These are phyloP conservation scores for Schrankia costaestrigalis DNA, from an alignment of 2,888 invertebrate genomes.

Conservation along the genomic window DNA sequence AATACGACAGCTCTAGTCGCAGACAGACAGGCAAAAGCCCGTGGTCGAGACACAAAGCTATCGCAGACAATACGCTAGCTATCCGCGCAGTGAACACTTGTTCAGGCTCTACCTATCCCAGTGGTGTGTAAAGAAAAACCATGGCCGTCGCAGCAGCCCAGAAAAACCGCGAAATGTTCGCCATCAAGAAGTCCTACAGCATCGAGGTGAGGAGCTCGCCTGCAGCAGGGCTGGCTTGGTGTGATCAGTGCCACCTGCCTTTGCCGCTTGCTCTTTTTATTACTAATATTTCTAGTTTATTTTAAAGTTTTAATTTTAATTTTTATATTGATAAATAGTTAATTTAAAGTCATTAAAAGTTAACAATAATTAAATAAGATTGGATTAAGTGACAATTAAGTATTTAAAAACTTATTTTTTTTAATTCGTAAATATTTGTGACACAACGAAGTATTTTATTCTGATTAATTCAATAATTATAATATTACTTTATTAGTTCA, in stretches of 20 bases:
- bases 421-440: no score
- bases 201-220: conserved; percentile 90
- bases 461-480: no score
- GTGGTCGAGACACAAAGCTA: conserved; percentile 82
- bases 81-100: conserved; percentile 76
- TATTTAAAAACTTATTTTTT: no score
- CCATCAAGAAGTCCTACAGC: conserved; percentile 98
- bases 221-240: conserved; percentile 23
- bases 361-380: no score
- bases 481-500: no score
- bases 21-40: conserved; percentile 81
- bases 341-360: no score
- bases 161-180: conserved; percentile 97
- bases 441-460: no score
- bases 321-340: no score
- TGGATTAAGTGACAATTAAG: no score
- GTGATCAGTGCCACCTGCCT: conserved; percentile 18
- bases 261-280: conserved; percentile 32
- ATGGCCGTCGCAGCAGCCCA: conserved; percentile 96
- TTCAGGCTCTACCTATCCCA: conserved; percentile 75
- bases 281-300: conserved; percentile 10
- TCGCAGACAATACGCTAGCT: conserved; percentile 79
- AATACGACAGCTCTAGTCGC: conserved; percentile 78
- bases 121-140: conserved; percentile 74
- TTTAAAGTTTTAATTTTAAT: conserved; percentile 5